Base-by-base conservation (phyloP, 2,888 invertebrate genomes). In the Dasysyrphus albostriatus region DNA sequence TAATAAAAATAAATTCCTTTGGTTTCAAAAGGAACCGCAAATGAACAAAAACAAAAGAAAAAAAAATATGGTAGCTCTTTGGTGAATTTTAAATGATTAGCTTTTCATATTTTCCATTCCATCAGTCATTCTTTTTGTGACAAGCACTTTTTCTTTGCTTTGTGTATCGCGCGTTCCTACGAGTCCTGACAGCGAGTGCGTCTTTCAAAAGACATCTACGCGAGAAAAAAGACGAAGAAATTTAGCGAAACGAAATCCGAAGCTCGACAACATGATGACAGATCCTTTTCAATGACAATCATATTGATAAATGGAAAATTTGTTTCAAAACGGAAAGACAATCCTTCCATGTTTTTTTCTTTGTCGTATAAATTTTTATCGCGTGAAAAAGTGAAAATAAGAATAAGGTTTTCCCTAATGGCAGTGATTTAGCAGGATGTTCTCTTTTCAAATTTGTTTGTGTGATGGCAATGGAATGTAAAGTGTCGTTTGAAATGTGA, bases 281-380 rank as follows among this genome's bases (percentile, higher is more conserved):
- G 85, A 85, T 85, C 34, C 85, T 85, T 82, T 82, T 85, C 85
- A 82, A 82, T 77, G 85, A 85, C 85, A 85, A 85, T 85, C 85
- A 85, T 82, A 82, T 85, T 85, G 85, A 82, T 81, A 85, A 85
- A 85, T 85, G 74, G 85, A 75, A 82, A 85, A 74, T 85, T 82
- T 58, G 56, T 56, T 69, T 81, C 58, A 73, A 80, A 24, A 75
- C 56, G 49, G 54, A 70, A 74, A 73, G 59, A 77, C 69, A 82
- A 78, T 82, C 82, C 82, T 78, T 82, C 56, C 42, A 32, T 4
- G 6, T 42, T n/a, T 14, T 42, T 32, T 24, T 54, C 5, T 59
- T 59, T 19, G 12, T 7, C 19, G 16, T 39, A 39, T 59, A 19
- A 61, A 42, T 42, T 61, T 54, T 42, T 24, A 24, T 54, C 69